Evolutionary conservation across 2,113 vertebrate genomes (phyloP).

Genomic region (Hemibagrus wyckioides): DNA sequence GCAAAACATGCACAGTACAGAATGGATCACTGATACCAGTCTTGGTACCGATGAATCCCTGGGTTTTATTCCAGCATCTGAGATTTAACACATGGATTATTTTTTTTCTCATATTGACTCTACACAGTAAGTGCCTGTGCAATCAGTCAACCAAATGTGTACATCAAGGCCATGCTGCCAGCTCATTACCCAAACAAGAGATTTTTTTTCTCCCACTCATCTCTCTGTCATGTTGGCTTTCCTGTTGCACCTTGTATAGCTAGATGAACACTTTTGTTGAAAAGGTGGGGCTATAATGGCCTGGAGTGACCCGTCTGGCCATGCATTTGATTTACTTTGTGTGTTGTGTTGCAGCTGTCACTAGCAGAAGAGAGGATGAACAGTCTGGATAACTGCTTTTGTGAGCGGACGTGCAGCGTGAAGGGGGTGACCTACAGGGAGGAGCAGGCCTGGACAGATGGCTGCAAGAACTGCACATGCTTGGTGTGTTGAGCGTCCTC

Average conservation of each 20-base stretch:
- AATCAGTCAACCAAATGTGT: neutral
- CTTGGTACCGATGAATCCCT: neutral
- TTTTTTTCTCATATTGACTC: conserved; percentile 2
- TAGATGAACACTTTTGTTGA: conserved; percentile 8
- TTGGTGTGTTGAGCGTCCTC: conserved; percentile 76
- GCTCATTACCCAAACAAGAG: neutral
- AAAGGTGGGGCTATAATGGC: conserved; percentile 14
- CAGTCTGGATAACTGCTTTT: conserved; percentile 95
- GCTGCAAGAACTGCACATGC: conserved; percentile 98
- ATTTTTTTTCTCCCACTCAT: neutral
- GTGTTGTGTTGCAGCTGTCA: conserved; percentile 80
- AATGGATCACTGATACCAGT: neutral
- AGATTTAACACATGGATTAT: neutral
- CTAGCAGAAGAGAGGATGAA: conserved; percentile 96
- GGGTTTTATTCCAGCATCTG: neutral
- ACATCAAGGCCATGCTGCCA: neutral
- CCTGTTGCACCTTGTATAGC: conserved; percentile 18
- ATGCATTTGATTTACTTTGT: neutral
- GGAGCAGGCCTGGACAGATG: conserved; percentile 92
- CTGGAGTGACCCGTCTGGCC: neutral
- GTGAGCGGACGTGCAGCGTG: conserved; percentile 93
- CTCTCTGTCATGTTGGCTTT: neutral
- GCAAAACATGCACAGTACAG: neutral
- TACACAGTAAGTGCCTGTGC: neutral
- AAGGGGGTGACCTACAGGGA: conserved; percentile 92